Evolutionary conservation across 2,113 vertebrate species (phyloP).

Genomic region (Perca fluviatilis): DNA sequence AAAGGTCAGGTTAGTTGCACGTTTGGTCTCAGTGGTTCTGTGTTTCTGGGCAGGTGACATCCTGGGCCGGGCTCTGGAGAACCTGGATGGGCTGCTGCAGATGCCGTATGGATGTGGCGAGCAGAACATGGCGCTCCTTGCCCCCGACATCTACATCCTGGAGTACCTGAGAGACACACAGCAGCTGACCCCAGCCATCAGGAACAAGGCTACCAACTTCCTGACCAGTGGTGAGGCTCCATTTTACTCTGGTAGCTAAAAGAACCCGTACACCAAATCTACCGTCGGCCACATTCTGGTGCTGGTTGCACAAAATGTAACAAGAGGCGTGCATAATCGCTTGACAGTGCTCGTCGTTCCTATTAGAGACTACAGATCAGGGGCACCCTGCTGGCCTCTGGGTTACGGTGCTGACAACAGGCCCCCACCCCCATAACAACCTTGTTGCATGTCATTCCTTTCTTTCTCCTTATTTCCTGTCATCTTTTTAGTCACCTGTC

Average conservation of each 20-base stretch:
- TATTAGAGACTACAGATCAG: background rate
- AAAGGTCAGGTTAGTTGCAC: background rate
- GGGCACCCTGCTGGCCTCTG: background rate
- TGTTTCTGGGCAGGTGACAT: constrained; percentile 86
- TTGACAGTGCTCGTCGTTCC: background rate
- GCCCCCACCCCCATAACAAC: too few species aligned
- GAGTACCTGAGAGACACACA: constrained; percentile 87
- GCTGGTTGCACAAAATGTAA: too few species aligned
- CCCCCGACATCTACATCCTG: constrained; percentile 92
- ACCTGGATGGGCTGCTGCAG: constrained; percentile 85
- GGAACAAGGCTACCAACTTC: constrained; percentile 82
- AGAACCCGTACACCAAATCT: too few species aligned
- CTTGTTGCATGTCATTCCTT: too few species aligned
- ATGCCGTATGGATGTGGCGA: constrained; percentile 94
- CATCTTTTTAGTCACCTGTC: background rate
- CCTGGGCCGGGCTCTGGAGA: constrained; percentile 87
- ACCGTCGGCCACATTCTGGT: too few species aligned
- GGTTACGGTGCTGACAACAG: too few species aligned
- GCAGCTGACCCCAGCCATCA: constrained; percentile 87
- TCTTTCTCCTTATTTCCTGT: background rate
- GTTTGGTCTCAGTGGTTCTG: background rate
- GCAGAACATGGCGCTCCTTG: constrained; percentile 91
- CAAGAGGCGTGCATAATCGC: too few species aligned
- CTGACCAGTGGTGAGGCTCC: constrained; percentile 85
- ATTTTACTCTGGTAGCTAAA: background rate